Conservation (phyloP, 2,888 invertebrate species). For the Agrotis exclamationis region DNA sequence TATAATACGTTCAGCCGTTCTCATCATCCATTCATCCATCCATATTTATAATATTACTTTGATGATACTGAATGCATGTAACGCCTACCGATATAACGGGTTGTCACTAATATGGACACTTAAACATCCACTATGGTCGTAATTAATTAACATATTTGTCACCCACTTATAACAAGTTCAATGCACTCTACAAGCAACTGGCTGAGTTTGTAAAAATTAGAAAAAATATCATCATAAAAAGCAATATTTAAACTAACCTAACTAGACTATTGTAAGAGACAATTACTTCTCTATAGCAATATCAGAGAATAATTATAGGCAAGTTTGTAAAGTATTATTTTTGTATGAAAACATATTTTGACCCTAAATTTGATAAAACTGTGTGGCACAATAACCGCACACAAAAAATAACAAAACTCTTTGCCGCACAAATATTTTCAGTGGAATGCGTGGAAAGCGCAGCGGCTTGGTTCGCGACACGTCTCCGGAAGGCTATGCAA, state of each 20-base stretch:
- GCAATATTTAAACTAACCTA: no score
- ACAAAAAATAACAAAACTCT: conserved; percentile 8
- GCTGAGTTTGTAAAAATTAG: no score
- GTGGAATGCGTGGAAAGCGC: conserved; percentile 94
- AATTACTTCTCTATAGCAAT: no score
- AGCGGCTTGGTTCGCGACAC: conserved; percentile 93
- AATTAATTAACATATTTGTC: conserved; percentile 28
- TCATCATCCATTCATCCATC: no score
- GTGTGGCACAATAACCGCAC: conserved; percentile 1
- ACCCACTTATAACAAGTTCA: background rate
- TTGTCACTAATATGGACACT: conserved; percentile 11
- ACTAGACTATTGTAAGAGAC: no score
- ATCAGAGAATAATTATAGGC: no score
- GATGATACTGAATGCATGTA: background rate
- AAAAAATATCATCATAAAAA: no score
- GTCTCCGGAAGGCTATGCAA: conserved; percentile 92
- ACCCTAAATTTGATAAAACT: background rate
- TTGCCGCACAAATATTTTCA: conserved; percentile 74
- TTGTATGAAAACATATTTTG: no score
- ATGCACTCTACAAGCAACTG: background rate
- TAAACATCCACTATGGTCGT: background rate
- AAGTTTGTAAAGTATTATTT: no score
- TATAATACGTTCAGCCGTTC: no score
- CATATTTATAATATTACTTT: no score
- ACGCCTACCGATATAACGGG: background rate